Conservation (phyloP, 1,140 invertebrate species). For the Episyrphus balteatus region DNA sequence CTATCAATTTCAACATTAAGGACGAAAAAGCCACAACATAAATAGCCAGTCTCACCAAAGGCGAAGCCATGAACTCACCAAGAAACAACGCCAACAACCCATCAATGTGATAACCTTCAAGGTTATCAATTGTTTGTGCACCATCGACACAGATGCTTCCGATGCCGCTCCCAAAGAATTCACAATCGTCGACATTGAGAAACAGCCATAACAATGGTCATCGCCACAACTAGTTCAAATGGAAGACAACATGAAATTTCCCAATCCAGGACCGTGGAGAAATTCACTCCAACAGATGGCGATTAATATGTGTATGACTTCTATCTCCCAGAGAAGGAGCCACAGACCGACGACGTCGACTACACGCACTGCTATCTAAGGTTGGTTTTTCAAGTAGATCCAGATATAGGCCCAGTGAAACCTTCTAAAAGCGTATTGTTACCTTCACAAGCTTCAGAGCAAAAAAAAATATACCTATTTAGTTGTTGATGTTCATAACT, state of each 20-base stretch:
- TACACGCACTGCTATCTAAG: constrained; percentile 35
- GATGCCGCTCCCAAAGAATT: constrained; percentile 5
- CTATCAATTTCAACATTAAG: too few species aligned
- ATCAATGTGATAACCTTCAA: constrained; percentile 20
- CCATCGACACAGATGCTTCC: constrained; percentile 5
- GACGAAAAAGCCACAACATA: constrained; percentile 32
- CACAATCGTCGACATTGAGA: constrained; percentile 13
- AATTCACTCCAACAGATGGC: constrained; percentile 17
- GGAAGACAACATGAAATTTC: neutral
- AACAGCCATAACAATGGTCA: constrained; percentile 2
- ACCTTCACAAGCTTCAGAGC: too few species aligned
- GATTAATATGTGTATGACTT: constrained; percentile 34
- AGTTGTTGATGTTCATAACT: too few species aligned
- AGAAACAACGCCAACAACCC: constrained; percentile 9
- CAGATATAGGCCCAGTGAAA: too few species aligned
- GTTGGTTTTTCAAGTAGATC: constrained; percentile 33
- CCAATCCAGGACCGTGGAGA: too few species aligned
- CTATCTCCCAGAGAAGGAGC: constrained; percentile 31
- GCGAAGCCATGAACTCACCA: constrained; percentile 19
- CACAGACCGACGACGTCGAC: constrained; percentile 26
- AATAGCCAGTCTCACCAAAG: constrained; percentile 34
- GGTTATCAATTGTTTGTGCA: constrained; percentile 31
- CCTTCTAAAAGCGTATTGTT: too few species aligned
- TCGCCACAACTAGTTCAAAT: neutral
- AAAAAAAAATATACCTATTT: too few species aligned